Conservation (phyloP, 2,797 vertebrate genomes). For the Perdix hodgsoniae region DNA sequence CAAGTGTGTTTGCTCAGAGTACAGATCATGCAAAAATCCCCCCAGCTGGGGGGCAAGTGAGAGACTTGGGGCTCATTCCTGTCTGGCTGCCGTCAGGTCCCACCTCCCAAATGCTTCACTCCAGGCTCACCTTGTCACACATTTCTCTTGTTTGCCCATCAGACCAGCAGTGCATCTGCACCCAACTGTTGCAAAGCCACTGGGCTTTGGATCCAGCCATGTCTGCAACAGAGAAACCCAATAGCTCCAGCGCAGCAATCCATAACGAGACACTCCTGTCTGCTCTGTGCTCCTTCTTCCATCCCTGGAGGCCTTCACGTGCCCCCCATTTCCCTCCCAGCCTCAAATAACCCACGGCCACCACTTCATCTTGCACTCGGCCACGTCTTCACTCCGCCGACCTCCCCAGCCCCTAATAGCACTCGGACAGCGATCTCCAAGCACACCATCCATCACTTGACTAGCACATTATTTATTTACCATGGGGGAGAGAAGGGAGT, state of each 20-base stretch:
- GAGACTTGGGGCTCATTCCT: neutral
- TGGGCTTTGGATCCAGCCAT: neutral
- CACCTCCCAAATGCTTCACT: neutral
- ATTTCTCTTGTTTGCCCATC: neutral
- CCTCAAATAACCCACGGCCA: neutral
- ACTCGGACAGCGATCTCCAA: neutral
- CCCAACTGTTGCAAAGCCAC: neutral
- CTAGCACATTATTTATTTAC: slow-evolving; percentile 77
- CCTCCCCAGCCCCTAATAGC: slow-evolving; percentile 50
- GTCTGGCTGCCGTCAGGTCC: neutral
- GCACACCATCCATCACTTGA: slow-evolving; percentile 71
- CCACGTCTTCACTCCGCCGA: slow-evolving; percentile 3
- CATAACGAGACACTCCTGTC: neutral
- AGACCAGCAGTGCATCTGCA: neutral
- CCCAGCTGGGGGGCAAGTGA: accelerated
- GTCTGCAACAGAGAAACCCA: neutral
- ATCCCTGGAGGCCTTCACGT: neutral
- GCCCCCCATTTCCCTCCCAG: neutral
- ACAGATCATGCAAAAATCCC: neutral
- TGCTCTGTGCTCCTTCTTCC: neutral
- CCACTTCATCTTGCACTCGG: neutral
- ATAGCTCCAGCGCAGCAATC: neutral
- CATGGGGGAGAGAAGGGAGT: slow-evolving; percentile 64
- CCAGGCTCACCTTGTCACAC: neutral
- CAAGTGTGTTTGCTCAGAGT: neutral